Conservation (phyloP, 2,113 vertebrate species). For the Perca schrenkii region DNA sequence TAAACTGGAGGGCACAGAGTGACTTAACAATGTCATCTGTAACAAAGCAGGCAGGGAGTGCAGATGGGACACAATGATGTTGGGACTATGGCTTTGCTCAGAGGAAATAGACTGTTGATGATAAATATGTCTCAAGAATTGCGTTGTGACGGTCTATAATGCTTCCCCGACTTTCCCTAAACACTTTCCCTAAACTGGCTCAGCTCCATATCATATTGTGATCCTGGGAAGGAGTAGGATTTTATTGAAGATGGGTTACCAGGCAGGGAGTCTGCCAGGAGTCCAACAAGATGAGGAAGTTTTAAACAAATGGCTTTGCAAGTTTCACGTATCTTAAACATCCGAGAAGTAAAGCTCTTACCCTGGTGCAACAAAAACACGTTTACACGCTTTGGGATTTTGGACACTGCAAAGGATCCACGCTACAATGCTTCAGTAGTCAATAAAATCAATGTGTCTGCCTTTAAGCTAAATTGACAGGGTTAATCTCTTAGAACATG, state of each 20-base stretch:
- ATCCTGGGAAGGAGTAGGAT: not conserved
- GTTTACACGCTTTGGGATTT: conserved; percentile 3
- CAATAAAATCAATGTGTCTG: conserved; percentile 56
- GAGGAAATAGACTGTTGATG: conserved; percentile 4
- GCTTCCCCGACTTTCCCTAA: not conserved
- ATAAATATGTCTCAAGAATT: not conserved
- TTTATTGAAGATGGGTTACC: conserved; percentile 28
- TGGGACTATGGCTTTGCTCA: not conserved
- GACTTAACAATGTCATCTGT: conserved; percentile 42
- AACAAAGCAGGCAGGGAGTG: not conserved
- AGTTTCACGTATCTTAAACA: not conserved
- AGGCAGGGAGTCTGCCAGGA: conserved; percentile 45
- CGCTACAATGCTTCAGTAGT: conserved; percentile 31
- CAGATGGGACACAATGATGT: conserved; percentile 13
- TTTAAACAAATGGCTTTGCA: conserved; percentile 44
- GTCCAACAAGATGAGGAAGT: conserved; percentile 40
- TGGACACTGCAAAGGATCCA: conserved; percentile 1
- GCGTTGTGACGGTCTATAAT: not conserved
- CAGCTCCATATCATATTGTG: conserved; percentile 35
- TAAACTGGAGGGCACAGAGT: conserved; percentile 44
- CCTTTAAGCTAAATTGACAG: conserved; percentile 61
- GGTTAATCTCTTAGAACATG: conserved; percentile 44
- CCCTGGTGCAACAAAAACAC: not conserved
- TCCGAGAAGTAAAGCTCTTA: conserved; percentile 8
- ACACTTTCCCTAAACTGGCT: conserved; percentile 20